A percentile compares a stretch with the other conserved stretches of the same genome.
These are phyloP conservation scores for Trichopria drosophilae DNA, from an alignment of 2,888 invertebrate genomes.

Conservation along the genomic window DNA sequence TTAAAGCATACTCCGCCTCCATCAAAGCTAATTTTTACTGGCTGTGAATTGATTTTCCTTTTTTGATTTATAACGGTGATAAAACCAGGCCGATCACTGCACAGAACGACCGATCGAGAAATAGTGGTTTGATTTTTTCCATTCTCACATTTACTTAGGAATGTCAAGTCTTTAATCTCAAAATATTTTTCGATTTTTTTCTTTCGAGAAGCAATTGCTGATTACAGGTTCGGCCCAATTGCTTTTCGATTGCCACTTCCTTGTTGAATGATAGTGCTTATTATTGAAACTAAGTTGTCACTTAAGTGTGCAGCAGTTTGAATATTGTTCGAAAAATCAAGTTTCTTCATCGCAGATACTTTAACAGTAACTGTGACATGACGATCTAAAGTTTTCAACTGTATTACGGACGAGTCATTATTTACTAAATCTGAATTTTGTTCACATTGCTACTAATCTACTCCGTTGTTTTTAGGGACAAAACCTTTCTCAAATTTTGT, in stretches of 20 bases:
- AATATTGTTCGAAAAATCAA: not conserved
- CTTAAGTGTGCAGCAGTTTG: not conserved
- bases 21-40: not conserved
- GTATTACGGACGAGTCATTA: too few species aligned
- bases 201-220: not conserved
- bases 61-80: not conserved
- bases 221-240: not conserved
- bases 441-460: not conserved
- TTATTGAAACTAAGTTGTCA: not conserved
- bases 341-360: not conserved
- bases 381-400: too few species aligned
- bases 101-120: not conserved
- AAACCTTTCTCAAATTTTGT: not conserved
- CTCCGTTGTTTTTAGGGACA: not conserved
- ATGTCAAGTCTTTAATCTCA: not conserved
- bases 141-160: not conserved
- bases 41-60: not conserved
- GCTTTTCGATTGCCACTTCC: not conserved
- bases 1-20: not conserved
- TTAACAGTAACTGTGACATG: too few species aligned
- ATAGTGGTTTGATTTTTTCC: not conserved
- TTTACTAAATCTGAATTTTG: not conserved
- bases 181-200: not conserved
- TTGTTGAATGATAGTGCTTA: not conserved
- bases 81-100: not conserved